phyloP scores from a whole-genome alignment of 1,140 invertebrate species.

The Drosophila jambulina region DNA sequence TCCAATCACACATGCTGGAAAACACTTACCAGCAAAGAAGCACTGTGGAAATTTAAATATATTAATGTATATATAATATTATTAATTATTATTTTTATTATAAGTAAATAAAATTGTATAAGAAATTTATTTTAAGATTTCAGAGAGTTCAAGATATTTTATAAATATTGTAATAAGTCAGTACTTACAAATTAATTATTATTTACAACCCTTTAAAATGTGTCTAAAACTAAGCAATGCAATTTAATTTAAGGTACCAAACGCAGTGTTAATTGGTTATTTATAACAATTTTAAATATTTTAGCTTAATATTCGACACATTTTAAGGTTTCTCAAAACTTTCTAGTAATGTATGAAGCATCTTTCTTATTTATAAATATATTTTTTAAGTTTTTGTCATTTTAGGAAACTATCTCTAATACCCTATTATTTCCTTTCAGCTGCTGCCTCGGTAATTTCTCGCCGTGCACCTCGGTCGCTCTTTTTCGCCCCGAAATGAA shows the following conservation, averaged over 20 bases:
- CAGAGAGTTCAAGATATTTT: neutral
- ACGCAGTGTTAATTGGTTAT: too few relatives aligned
- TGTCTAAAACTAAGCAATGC: too few relatives aligned
- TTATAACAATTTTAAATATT: too few relatives aligned
- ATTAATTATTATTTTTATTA: neutral
- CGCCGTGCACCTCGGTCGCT: neutral
- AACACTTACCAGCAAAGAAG: neutral
- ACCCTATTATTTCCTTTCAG: neutral
- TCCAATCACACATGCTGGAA: conserved; percentile 17
- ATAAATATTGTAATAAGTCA: too few relatives aligned
- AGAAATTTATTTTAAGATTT: neutral
- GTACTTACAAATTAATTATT: too few relatives aligned
- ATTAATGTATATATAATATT: too few relatives aligned
- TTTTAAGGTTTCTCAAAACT: too few relatives aligned
- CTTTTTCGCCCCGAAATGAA: conserved; percentile 9
- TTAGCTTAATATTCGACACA: too few relatives aligned
- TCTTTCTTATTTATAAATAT: neutral
- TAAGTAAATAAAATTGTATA: neutral
- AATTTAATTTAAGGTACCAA: too few relatives aligned
- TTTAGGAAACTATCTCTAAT: neutral
- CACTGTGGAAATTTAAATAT: too few relatives aligned
- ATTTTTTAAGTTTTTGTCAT: neutral
- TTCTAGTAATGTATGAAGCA: too few relatives aligned
- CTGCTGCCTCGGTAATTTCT: neutral
- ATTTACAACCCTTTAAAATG: too few relatives aligned